phyloP scores from a whole-genome alignment of 2,888 invertebrate genomes.

The Cyclophora punctaria region DNA sequence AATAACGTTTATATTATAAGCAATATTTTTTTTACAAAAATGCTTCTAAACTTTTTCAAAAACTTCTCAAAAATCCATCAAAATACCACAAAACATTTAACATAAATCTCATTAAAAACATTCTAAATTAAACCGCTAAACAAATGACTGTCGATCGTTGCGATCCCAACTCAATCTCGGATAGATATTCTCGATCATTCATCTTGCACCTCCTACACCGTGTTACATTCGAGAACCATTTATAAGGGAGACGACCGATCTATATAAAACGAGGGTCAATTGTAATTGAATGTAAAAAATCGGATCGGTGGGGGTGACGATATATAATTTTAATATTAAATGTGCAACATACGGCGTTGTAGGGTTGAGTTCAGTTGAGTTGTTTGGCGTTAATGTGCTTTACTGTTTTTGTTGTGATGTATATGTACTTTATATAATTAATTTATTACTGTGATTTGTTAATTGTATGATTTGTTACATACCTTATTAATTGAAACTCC shows the following conservation, averaged over 20 bases:
- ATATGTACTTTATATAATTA: too few species aligned
- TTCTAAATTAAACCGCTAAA: not conserved
- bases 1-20: too few species aligned
- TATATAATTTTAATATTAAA: conserved; percentile 64
- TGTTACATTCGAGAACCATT: conserved; percentile 53
- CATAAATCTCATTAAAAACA: too few species aligned
- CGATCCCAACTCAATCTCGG: conserved; percentile 24
- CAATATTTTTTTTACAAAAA: too few species aligned
- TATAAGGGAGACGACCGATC: conserved; percentile 66
- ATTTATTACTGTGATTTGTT: too few species aligned
- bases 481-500: too few species aligned
- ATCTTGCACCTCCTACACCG: conserved; percentile 60
- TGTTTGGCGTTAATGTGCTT: conserved; percentile 1
- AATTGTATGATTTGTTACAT: too few species aligned
- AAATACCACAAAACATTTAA: too few species aligned
- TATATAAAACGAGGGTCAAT: conserved; percentile 62
- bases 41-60: too few species aligned
- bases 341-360: conserved; percentile 41
- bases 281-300: conserved; percentile 72
- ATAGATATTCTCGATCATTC: conserved; percentile 40
- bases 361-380: conserved; percentile 21
- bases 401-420: too few species aligned
- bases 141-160: conserved; percentile 3
- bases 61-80: too few species aligned
- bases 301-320: conserved; percentile 41